phyloP scores from a whole-genome alignment of 2,797 vertebrate genomes.

The Rhinoraja longicauda region DNA sequence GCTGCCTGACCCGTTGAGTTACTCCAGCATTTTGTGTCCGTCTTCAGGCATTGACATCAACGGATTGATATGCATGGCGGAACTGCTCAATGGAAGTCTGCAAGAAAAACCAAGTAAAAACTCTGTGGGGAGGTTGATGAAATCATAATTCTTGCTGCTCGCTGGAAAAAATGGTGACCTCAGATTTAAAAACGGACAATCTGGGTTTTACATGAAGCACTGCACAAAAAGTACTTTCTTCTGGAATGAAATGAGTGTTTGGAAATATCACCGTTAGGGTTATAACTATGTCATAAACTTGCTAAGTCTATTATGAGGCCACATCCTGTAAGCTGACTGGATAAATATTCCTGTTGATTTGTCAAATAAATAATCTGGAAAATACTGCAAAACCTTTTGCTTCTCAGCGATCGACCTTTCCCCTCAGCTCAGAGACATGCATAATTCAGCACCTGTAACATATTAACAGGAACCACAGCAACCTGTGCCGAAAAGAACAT shows the following conservation, averaged over 20 bases:
- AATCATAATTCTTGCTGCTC: neutral
- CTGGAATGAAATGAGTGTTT: neutral
- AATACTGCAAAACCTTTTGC: constrained; percentile 31
- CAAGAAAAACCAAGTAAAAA: neutral
- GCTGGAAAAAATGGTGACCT: neutral
- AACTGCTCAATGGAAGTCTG: too few relatives aligned
- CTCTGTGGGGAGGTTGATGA: neutral
- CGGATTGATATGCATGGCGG: too few relatives aligned
- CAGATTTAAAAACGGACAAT: neutral
- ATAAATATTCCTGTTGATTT: constrained; percentile 32
- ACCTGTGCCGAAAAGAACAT: constrained; percentile 10
- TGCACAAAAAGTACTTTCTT: neutral
- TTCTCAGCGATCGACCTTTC: neutral
- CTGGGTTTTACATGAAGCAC: neutral
- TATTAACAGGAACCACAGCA: constrained; percentile 25
- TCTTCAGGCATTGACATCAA: too few relatives aligned
- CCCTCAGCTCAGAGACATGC: neutral
- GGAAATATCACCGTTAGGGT: neutral
- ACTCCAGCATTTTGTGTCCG: too few relatives aligned
- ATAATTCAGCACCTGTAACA: constrained; percentile 33
- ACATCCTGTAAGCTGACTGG: constrained; percentile 24
- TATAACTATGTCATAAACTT: neutral
- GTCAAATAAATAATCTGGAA: constrained; percentile 31
- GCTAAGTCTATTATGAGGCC: constrained; percentile 19
- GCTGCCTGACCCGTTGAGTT: too few relatives aligned